Conservation (phyloP, 1,140 invertebrate genomes). For the Brachionus rotundiformis region DNA sequence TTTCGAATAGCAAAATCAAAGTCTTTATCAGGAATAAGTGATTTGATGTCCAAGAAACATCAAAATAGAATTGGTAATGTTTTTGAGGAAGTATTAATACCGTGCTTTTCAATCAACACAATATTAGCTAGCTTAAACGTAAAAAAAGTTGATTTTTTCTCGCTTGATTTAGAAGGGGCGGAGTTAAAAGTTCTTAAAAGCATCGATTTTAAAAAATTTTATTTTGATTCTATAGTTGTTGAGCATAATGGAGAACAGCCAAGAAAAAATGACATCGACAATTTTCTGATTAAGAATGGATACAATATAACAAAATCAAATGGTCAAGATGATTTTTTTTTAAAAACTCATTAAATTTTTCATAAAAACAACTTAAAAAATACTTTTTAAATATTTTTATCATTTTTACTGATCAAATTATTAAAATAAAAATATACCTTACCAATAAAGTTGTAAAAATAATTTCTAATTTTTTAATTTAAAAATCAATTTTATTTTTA, state of each 20-base stretch:
- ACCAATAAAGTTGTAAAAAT: too few relatives aligned
- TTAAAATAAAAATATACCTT: too few relatives aligned
- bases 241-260: neutral
- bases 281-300: neutral
- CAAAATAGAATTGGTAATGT: neutral
- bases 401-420: too few relatives aligned
- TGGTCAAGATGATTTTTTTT: neutral
- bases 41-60: neutral
- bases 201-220: too few relatives aligned
- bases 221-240: neutral
- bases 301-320: neutral
- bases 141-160: constrained; percentile 54
- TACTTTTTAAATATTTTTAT: too few relatives aligned
- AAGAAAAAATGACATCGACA: neutral
- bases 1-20: neutral
- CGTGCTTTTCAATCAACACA: constrained; percentile 47
- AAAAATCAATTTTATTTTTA: too few relatives aligned
- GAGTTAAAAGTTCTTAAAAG: too few relatives aligned
- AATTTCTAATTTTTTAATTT: too few relatives aligned
- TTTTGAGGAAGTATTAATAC: neutral
- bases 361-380: too few relatives aligned
- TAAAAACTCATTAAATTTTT: too few relatives aligned
- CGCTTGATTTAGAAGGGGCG: too few relatives aligned
- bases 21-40: neutral
- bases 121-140: constrained; percentile 17